Evolutionary conservation across 1,140 invertebrate genomes (phyloP), one percentile per base, ranked within the genome.

Genomic region (Eriosoma lanigerum): DNA sequence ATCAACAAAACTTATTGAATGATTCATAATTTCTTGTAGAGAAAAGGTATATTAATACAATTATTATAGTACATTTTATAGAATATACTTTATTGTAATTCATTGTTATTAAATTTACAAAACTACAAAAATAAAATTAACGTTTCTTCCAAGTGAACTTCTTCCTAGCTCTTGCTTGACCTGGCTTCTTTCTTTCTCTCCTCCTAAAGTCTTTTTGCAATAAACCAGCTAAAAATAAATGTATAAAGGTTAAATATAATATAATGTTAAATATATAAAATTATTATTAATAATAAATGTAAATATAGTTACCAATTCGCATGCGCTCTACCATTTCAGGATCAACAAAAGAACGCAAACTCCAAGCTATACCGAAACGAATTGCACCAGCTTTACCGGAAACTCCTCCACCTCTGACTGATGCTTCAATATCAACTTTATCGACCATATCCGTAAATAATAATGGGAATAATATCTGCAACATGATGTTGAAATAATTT

Each of bases 111-210:
- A 10, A 10, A 32, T 54, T 32, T 73, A 73, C 19, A 73, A 12
- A 73, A 73, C 26, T n/a, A 19, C 17, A 19, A 54, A 24, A 68
- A 32, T 26, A 44, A 17, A 13, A 46, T 90, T 92, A 95, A 88
- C 93, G 90, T 85, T 92, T 95, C 85, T 93, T 94, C 97, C 97
- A 99, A 81, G 95, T 97, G 84, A 91, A 95, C 86, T 96, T 97
- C 84, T 91, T 93, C 84, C 97, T 92, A 46, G 96, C 95, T 84
- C 93, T 93, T 85, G 90, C 90, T 88, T 97, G 95, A 60, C 96
- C 97, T 62, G 91, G 92, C 89, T 98, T 98, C 90, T 97, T 97
- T 83, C 97, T 90, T 87, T 99, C 97, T 82, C 89, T 90, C 46
- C 84, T 86, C 80, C 97, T 89, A 70, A 87, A 88, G 86, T 99